These are phyloP conservation scores for Pteropus alecto DNA, from an alignment of 2,113 vertebrate genomes.

Conservation along the genomic window DNA sequence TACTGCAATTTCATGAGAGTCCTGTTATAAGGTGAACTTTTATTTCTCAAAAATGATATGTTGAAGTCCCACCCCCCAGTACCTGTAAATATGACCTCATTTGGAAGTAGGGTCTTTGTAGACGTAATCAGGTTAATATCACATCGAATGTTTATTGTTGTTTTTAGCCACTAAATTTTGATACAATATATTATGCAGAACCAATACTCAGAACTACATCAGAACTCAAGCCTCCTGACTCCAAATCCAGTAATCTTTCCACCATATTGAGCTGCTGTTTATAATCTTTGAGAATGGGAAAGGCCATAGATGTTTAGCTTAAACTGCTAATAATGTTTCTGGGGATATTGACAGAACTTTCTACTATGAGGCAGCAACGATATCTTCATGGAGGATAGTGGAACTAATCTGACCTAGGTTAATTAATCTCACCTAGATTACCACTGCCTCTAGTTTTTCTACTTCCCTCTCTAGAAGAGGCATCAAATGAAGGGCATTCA, in stretches of 20 bases:
- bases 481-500: background rate
- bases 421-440: background rate
- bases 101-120: background rate
- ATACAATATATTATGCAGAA: background rate
- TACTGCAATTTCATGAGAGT: background rate
- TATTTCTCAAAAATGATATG: background rate
- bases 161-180: background rate
- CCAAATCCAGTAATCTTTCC: background rate
- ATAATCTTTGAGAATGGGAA: slow-evolving; percentile 16
- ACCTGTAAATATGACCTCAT: background rate
- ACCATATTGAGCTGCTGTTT: background rate
- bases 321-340: background rate
- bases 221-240: background rate
- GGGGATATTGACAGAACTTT: background rate
- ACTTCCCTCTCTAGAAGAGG: background rate
- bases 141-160: background rate
- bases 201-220: background rate
- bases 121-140: background rate
- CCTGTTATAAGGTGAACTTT: background rate
- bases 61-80: background rate
- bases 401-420: background rate
- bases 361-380: background rate
- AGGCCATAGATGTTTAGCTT: background rate
- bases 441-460: background rate
- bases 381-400: background rate